These are phyloP conservation scores for Hestina assimilis DNA, from an alignment of 1,140 invertebrate species.

Conservation along the genomic window DNA sequence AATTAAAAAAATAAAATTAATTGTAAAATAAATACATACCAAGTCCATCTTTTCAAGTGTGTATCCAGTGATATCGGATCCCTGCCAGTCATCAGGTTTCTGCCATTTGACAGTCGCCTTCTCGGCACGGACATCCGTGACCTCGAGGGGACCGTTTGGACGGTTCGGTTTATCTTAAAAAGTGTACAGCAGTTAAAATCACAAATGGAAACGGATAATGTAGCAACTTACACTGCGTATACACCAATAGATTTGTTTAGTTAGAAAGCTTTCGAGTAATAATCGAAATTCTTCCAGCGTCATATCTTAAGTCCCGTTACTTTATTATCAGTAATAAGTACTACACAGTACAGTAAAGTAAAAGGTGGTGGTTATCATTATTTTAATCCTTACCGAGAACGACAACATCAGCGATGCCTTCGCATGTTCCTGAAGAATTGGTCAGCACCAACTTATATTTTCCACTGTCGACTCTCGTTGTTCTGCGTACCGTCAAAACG, in stretches of 20 bases:
- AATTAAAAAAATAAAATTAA: not conserved
- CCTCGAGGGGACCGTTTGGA: constrained; percentile 91
- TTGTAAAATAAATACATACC: constrained; percentile 38
- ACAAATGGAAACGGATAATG: no score
- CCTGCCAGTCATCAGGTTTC: constrained; percentile 95
- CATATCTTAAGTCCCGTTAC: no score
- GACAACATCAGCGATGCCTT: constrained; percentile 91
- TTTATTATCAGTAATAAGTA: no score
- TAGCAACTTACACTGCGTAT: no score
- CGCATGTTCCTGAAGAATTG: constrained; percentile 91
- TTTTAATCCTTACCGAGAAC: constrained; percentile 84
- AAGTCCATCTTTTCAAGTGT: constrained; percentile 98
- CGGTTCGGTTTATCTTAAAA: constrained; percentile 88
- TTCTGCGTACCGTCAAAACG: constrained; percentile 92
- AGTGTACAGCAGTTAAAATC: not conserved
- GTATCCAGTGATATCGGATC: constrained; percentile 95
- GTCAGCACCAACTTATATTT: constrained; percentile 92
- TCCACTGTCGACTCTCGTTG: constrained; percentile 92
- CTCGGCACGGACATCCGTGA: constrained; percentile 92
- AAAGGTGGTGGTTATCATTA: no score
- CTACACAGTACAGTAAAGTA: not conserved
- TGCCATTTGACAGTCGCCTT: constrained; percentile 97
- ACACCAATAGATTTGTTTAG: no score
- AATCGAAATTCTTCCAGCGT: no score
- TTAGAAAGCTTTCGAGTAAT: no score